Percentiles rank a stretch among this genome's conserved stretches.
These are phyloP conservation scores for Drosophila bocqueti DNA, from an alignment of 1,140 invertebrate species.

Conservation along the genomic window DNA sequence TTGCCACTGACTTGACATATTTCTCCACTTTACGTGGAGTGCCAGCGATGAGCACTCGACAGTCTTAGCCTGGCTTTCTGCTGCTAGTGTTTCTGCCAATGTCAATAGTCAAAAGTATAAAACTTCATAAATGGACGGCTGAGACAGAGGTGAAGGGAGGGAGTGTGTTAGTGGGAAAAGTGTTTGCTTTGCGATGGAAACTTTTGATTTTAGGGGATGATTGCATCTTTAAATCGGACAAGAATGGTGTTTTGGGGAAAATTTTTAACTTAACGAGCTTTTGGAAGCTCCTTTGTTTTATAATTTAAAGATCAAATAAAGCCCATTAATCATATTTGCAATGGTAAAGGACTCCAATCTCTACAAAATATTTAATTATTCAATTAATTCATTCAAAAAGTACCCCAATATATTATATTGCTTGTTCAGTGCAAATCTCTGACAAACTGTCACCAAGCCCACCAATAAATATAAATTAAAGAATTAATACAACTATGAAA, in stretches of 20 bases:
- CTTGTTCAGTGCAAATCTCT: background rate
- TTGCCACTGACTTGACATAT: constrained; percentile 55
- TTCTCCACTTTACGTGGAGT: constrained; percentile 40
- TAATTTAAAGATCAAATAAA: background rate
- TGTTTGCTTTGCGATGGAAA: constrained; percentile 34
- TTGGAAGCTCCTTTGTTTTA: background rate
- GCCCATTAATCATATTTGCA: background rate
- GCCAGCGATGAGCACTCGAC: constrained; percentile 38
- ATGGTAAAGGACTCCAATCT: background rate
- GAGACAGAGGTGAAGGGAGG: background rate
- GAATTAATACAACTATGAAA: constrained; percentile 26
- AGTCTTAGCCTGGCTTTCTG: constrained; percentile 30
- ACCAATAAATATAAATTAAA: background rate
- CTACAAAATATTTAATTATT: background rate
- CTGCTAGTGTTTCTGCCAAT: constrained; percentile 42
- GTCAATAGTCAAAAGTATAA: constrained; percentile 53
- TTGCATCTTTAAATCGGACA: constrained; percentile 13
- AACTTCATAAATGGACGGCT: constrained; percentile 45
- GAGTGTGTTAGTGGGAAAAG: constrained; percentile 3
- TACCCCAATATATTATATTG: background rate
- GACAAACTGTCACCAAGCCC: background rate
- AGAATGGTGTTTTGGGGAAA: constrained; percentile 1
- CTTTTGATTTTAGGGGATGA: constrained; percentile 40
- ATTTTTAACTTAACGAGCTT: background rate
- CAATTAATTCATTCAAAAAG: background rate